Evolutionary conservation across 2,113 vertebrate species (phyloP).

Genomic region (Piprites chloris): DNA sequence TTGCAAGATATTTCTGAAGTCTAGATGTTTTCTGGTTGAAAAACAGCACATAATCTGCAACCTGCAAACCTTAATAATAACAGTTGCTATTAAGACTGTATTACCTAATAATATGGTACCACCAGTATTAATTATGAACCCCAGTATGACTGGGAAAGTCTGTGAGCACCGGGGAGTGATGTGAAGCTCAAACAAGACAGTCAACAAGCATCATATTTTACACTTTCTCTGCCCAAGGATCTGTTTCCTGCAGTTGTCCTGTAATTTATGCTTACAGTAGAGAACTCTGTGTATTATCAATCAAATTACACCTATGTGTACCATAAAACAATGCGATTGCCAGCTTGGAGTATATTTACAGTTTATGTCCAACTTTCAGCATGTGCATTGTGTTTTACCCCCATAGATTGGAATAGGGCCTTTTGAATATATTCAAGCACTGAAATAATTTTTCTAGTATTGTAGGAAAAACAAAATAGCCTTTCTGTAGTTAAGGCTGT

Average conservation of each 20-base stretch:
- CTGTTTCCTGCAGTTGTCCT: conserved; percentile 1
- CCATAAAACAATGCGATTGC: not conserved
- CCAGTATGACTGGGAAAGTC: not conserved
- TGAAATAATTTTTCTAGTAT: not conserved
- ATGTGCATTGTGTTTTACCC: not conserved
- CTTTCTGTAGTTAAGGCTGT: not conserved
- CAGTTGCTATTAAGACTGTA: not conserved
- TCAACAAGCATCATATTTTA: not conserved
- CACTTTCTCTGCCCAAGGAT: not conserved
- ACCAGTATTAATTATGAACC: not conserved
- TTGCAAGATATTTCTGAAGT: not conserved
- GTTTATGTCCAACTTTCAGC: not conserved
- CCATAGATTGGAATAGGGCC: not conserved
- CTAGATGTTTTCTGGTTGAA: not conserved
- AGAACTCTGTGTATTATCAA: not conserved
- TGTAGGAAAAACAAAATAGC: not conserved
- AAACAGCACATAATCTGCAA: not conserved
- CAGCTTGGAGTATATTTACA: not conserved
- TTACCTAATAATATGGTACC: not conserved
- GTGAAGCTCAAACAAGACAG: not conserved
- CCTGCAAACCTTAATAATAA: not conserved
- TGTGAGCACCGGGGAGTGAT: not conserved
- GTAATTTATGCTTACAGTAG: not conserved
- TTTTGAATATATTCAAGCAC: not conserved
- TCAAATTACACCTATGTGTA: not conserved